These are phyloP conservation scores for Leptinotarsa tumamoca DNA, from an alignment of 2,888 invertebrate species.

Conservation along the genomic window DNA sequence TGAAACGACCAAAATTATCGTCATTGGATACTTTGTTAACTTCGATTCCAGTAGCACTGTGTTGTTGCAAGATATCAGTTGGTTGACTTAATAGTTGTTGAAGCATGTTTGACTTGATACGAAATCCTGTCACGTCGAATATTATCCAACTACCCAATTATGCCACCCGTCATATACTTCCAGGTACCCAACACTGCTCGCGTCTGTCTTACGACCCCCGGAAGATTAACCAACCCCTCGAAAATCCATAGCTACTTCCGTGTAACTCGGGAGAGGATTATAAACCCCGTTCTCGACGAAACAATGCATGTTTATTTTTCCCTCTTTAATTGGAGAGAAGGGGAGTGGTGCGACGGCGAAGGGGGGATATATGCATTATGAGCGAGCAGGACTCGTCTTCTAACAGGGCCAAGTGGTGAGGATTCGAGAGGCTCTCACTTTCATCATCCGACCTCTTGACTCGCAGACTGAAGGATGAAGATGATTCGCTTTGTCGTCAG, in stretches of 20 bases:
- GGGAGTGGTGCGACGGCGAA: background rate
- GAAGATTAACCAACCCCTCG: conserved; percentile 35
- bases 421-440: conserved; percentile 38
- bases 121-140: background rate
- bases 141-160: background rate
- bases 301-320: conserved; percentile 46
- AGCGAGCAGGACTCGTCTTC: conserved; percentile 7
- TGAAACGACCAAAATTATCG: no score
- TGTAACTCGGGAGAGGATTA: conserved; percentile 40
- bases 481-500: conserved; percentile 35
- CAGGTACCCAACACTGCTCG: conserved; percentile 32
- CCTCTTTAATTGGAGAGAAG: conserved; percentile 35
- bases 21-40: no score
- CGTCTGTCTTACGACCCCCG: conserved; percentile 32
- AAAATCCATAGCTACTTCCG: conserved; percentile 32
- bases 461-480: conserved; percentile 31
- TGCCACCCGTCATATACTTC: background rate
- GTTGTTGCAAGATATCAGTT: no score
- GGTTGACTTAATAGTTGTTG: no score
- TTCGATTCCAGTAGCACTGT: no score
- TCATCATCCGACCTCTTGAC: conserved; percentile 40
- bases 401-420: conserved; percentile 27
- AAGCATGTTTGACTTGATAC: background rate
- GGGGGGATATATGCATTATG: background rate
- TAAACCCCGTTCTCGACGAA: conserved; percentile 41